These are phyloP conservation scores for Callosobruchus maculatus DNA, from an alignment of 2,888 invertebrate species.

Conservation along the genomic window DNA sequence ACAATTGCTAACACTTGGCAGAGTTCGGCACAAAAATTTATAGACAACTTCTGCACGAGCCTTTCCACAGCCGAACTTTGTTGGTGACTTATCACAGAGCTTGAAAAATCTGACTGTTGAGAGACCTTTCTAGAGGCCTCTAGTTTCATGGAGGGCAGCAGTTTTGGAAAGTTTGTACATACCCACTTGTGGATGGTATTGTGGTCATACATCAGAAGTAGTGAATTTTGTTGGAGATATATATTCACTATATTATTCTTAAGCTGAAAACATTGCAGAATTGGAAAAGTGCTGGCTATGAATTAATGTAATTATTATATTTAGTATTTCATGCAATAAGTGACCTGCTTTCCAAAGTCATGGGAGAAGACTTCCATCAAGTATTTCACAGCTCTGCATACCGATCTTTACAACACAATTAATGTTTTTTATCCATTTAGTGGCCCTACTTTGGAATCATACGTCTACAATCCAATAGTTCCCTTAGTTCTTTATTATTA, in stretches of 20 bases:
- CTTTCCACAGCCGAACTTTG: slow-evolving; percentile 42
- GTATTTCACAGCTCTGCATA: too few species aligned
- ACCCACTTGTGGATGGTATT: slow-evolving; percentile 58
- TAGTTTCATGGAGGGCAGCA: neutral
- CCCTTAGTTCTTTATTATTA: too few species aligned
- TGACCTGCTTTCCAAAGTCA: too few species aligned
- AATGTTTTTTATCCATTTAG: too few species aligned
- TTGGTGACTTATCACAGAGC: neutral
- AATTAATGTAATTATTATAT: neutral
- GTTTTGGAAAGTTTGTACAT: slow-evolving; percentile 53
- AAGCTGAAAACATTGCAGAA: slow-evolving; percentile 45
- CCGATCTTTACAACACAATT: too few species aligned
- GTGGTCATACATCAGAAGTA: slow-evolving; percentile 67
- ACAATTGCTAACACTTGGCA: slow-evolving; percentile 58
- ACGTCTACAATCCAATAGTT: too few species aligned
- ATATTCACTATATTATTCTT: slow-evolving; percentile 63
- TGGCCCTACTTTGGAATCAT: too few species aligned
- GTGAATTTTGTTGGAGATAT: slow-evolving; percentile 65
- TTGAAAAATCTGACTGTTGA: neutral
- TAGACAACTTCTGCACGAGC: slow-evolving; percentile 55
- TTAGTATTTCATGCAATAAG: too few species aligned
- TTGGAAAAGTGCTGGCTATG: neutral
- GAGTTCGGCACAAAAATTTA: slow-evolving; percentile 67
- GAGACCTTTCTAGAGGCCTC: neutral
- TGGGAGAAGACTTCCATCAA: too few species aligned